Conservation (phyloP, 2,113 vertebrate species). For the Halichoerus grypus region DNA sequence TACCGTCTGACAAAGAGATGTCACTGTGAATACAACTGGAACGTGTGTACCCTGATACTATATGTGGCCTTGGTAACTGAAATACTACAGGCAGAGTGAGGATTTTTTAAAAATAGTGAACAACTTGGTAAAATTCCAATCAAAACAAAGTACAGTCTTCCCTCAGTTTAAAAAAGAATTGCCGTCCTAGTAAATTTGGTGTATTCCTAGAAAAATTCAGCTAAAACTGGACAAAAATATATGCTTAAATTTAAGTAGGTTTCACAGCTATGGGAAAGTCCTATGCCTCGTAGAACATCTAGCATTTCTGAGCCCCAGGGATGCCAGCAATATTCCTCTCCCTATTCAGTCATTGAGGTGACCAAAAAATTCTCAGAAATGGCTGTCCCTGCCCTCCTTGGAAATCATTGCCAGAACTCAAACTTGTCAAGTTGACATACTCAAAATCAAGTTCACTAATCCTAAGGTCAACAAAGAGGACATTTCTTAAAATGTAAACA, state of each 20-base stretch:
- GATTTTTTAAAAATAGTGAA: conserved; percentile 45
- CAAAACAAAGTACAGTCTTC: not conserved
- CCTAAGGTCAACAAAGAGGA: not conserved
- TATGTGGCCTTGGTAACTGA: conserved; percentile 27
- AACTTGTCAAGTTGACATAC: not conserved
- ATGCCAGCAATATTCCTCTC: too few species aligned
- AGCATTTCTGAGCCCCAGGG: not conserved
- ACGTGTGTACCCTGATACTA: not conserved
- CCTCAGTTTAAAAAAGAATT: not conserved
- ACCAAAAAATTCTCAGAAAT: not conserved
- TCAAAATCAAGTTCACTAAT: not conserved
- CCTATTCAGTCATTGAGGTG: not conserved
- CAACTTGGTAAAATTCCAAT: conserved; percentile 24
- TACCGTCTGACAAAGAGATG: not conserved
- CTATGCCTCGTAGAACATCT: not conserved
- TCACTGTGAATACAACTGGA: not conserved
- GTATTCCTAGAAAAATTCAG: not conserved
- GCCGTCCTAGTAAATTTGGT: not conserved
- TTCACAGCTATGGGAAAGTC: not conserved
- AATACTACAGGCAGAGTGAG: not conserved
- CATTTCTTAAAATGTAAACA: not conserved
- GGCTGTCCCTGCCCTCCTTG: not conserved
- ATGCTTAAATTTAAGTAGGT: not conserved
- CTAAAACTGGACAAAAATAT: not conserved
- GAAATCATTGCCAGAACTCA: not conserved